phyloP scores from a whole-genome alignment of 2,888 invertebrate genomes.

The Molorchus minor region DNA sequence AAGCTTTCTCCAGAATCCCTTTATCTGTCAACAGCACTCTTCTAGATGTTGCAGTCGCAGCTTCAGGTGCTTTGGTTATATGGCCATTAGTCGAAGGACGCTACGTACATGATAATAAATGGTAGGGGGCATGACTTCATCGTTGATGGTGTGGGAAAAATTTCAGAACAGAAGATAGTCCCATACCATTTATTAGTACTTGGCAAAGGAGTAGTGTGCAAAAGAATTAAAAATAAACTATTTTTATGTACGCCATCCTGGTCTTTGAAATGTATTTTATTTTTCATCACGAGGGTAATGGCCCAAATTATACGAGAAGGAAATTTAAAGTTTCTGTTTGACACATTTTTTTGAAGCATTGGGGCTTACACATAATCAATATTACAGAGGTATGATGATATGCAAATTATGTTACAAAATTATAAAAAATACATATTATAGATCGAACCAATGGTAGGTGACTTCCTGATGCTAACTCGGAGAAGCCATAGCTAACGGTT shows the following conservation, averaged over 20 bases:
- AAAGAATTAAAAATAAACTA: slow-evolving; percentile 64
- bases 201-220: slow-evolving; percentile 45
- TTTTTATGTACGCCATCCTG: slow-evolving; percentile 77
- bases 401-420: background rate
- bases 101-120: slow-evolving; percentile 68
- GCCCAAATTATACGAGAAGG: slow-evolving; percentile 66
- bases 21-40: slow-evolving; percentile 37
- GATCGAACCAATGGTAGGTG: slow-evolving; percentile 63
- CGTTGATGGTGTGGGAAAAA: slow-evolving; percentile 90
- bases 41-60: slow-evolving; percentile 69
- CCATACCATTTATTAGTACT: slow-evolving; percentile 58
- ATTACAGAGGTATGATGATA: slow-evolving; percentile 65
- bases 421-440: slow-evolving; percentile 49
- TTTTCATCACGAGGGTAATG: slow-evolving; percentile 70
- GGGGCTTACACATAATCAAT: slow-evolving; percentile 64
- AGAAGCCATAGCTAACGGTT: slow-evolving; percentile 47
- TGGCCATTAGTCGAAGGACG: slow-evolving; percentile 72
- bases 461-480: slow-evolving; percentile 52
- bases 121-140: slow-evolving; percentile 69
- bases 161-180: slow-evolving; percentile 67
- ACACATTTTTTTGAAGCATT: slow-evolving; percentile 65
- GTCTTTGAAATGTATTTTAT: slow-evolving; percentile 83
- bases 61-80: slow-evolving; percentile 71
- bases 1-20: slow-evolving; percentile 31
- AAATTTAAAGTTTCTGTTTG: slow-evolving; percentile 64